Evolutionary conservation across 1,140 invertebrate species (phyloP).

Genomic region (Venturia canescens): DNA sequence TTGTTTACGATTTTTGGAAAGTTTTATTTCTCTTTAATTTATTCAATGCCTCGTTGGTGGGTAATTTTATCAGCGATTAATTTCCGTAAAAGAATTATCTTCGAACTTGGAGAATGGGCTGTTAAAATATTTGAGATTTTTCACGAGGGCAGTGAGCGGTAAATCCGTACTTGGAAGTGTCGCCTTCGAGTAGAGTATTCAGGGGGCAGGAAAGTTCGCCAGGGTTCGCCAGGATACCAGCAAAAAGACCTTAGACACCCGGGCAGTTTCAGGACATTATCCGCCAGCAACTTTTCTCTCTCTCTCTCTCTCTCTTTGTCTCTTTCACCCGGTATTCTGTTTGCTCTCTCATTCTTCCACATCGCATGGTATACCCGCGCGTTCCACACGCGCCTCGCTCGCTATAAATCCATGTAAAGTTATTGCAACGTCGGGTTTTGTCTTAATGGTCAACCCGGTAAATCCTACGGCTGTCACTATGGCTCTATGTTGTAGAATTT

Average conservation of each 20-base stretch:
- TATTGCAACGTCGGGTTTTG: slow-evolving; percentile 71
- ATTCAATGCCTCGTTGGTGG: neutral
- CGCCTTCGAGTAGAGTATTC: slow-evolving; percentile 40
- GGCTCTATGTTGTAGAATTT: slow-evolving; percentile 43
- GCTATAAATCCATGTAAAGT: slow-evolving; percentile 74
- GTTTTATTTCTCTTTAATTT: neutral
- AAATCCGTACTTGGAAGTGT: slow-evolving; percentile 31
- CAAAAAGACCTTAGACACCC: slow-evolving; percentile 40
- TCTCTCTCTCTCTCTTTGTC: slow-evolving; percentile 49
- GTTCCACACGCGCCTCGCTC: slow-evolving; percentile 42
- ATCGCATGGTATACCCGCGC: slow-evolving; percentile 48
- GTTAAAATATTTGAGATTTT: neutral
- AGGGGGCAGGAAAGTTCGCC: slow-evolving; percentile 36
- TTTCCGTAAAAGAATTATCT: neutral
- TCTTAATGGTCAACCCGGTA: slow-evolving; percentile 73
- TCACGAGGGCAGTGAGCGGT: neutral
- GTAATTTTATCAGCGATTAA: neutral
- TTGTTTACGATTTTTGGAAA: neutral
- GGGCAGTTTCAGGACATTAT: slow-evolving; percentile 41
- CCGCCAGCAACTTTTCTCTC: slow-evolving; percentile 50
- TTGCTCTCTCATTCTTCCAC: slow-evolving; percentile 51
- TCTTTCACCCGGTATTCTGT: slow-evolving; percentile 13
- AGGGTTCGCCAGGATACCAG: slow-evolving; percentile 37
- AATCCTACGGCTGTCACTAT: slow-evolving; percentile 63
- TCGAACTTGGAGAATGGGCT: neutral